Conservation (phyloP, 64 coral and sea anemone species). For the Montipora efflorescens region DNA sequence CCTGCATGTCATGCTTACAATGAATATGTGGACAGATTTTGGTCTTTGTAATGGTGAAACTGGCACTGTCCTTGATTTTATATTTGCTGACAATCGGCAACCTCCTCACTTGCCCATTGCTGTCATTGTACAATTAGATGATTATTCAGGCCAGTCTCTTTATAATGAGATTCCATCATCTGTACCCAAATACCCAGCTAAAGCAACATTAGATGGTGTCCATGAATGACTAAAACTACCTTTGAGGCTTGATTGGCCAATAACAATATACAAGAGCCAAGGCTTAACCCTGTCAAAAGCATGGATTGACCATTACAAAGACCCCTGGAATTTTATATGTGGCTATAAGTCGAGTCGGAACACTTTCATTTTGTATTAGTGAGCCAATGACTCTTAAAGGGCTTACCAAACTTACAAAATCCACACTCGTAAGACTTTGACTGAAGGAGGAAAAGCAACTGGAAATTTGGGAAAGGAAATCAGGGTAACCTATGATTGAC, state of each 20-base stretch:
- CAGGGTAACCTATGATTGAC: no score
- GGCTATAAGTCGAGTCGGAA: conserved; percentile 3
- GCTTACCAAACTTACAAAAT: background rate
- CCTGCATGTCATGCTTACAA: conserved; percentile 5
- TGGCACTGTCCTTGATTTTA: background rate
- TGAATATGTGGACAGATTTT: conserved; percentile 28
- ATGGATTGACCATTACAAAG: conserved; percentile 25
- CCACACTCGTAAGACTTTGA: no score
- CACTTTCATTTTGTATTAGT: background rate
- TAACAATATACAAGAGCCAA: conserved; percentile 55
- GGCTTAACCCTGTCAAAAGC: conserved; percentile 30
- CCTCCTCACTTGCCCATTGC: conserved; percentile 13
- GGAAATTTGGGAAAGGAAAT: no score
- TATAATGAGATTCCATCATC: background rate
- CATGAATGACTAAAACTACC: background rate
- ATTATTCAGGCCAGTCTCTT: background rate
- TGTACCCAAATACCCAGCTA: background rate
- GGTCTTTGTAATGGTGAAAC: conserved; percentile 13
- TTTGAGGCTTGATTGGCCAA: conserved; percentile 50
- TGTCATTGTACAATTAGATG: background rate
- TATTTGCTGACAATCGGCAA: background rate
- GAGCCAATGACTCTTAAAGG: background rate
- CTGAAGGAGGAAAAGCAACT: no score
- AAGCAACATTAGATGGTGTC: background rate
- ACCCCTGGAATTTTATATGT: background rate